Evolutionary conservation across 2,797 vertebrate genomes (phyloP).

Genomic region (Enteromius afrohamiltoni): DNA sequence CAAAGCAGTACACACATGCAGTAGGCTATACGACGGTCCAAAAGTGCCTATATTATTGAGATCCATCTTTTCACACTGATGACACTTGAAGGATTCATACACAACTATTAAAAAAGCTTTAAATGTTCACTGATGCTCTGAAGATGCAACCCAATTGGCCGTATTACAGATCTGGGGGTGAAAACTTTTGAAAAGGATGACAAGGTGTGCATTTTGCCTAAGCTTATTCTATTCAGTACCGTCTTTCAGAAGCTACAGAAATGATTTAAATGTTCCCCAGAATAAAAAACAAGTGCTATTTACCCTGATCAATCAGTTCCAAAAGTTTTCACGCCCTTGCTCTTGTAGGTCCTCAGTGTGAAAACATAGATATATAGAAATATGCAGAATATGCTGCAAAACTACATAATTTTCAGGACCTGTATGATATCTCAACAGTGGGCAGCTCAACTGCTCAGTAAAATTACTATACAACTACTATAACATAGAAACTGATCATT

Average conservation of each 20-base stretch:
- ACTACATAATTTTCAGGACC: too few relatives aligned
- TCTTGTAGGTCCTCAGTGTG: background rate
- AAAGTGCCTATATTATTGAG: background rate
- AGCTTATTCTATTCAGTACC: background rate
- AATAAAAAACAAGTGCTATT: background rate
- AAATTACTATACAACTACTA: too few relatives aligned
- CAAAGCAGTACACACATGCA: too few relatives aligned
- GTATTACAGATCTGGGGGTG: background rate
- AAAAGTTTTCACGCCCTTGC: background rate
- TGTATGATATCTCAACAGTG: background rate
- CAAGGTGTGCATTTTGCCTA: background rate
- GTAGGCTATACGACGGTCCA: background rate
- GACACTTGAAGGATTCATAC: background rate
- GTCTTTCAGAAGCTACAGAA: background rate
- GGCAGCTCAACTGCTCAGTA: too few relatives aligned
- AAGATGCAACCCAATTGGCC: background rate
- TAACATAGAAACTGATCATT: background rate
- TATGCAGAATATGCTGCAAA: too few relatives aligned
- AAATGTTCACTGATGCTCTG: background rate
- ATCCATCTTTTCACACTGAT: background rate
- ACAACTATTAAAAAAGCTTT: background rate
- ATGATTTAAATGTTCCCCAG: background rate
- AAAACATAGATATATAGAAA: background rate
- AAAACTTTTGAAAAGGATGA: background rate
- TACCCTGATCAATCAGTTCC: background rate